Evolutionary conservation across 2,888 invertebrate species (phyloP).

Genomic region (Pseudolycoriella hygida): DNA sequence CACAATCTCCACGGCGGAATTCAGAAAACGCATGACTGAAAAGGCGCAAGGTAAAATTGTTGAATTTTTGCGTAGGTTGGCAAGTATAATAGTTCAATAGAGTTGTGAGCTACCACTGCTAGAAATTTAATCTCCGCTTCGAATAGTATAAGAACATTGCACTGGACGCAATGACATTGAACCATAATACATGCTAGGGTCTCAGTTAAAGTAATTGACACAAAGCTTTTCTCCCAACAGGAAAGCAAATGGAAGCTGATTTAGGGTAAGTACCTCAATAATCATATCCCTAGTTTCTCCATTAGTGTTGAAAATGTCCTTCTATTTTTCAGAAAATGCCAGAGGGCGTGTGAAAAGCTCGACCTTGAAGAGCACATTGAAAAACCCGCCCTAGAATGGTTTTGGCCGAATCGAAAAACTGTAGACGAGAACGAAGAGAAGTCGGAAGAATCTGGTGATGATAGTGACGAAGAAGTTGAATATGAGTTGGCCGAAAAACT

Average conservation of each 20-base stretch:
- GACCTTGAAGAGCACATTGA: conserved; percentile 36
- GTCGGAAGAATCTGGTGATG: conserved; percentile 17
- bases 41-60: conserved; percentile 28
- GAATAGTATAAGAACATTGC: too few relatives aligned
- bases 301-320: conserved; percentile 9
- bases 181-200: too few relatives aligned
- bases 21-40: conserved; percentile 31
- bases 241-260: conserved; percentile 24
- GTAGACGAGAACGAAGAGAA: conserved; percentile 13
- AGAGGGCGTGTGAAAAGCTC: conserved; percentile 35
- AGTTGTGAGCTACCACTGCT: too few relatives aligned
- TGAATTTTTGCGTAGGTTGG: too few relatives aligned
- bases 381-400: conserved; percentile 37
- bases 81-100: too few relatives aligned
- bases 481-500: conserved; percentile 35
- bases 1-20: conserved; percentile 26
- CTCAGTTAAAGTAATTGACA: too few relatives aligned
- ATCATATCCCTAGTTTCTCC: too few relatives aligned
- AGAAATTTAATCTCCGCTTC: too few relatives aligned
- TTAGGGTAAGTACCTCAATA: conserved; percentile 18
- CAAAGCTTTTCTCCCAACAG: too few relatives aligned
- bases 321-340: conserved; percentile 22
- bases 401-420: conserved; percentile 34
- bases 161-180: too few relatives aligned
- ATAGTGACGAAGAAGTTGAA: conserved; percentile 14